phyloP scores from a whole-genome alignment of 2,797 vertebrate genomes.

The Lepidocolaptes lacrymiger region DNA sequence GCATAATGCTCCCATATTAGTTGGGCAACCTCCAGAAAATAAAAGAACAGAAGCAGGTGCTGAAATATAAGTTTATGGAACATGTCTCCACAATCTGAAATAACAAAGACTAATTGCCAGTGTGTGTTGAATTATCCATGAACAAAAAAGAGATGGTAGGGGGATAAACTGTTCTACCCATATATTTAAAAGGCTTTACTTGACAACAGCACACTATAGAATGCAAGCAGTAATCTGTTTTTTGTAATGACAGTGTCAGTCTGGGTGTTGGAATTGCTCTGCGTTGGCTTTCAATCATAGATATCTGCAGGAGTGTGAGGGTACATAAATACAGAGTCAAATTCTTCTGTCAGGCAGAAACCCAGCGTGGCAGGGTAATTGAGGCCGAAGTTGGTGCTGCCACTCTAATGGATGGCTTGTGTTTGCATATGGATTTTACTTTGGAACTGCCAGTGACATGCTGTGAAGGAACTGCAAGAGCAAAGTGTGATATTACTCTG shows the following conservation, averaged over 20 bases:
- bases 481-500: neutral
- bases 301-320: neutral
- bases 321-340: neutral
- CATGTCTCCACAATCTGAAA: neutral
- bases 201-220: neutral
- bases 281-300: neutral
- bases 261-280: neutral
- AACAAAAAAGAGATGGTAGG: neutral
- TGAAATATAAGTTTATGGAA: neutral
- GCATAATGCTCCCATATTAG: neutral
- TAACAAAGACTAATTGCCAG: neutral
- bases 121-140: neutral
- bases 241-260: neutral
- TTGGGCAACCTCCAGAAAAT: neutral
- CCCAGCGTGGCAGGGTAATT: neutral
- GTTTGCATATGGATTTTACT: neutral
- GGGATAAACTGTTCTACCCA: neutral
- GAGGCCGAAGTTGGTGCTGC: neutral
- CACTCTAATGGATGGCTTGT: neutral
- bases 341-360: neutral
- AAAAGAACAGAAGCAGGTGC: neutral
- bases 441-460: neutral
- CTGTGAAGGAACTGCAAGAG: conserved; percentile 19
- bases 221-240: neutral
- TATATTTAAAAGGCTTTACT: neutral